Base-by-base conservation (phyloP, 2,113 vertebrate species). In the Dicaeum eximium region DNA sequence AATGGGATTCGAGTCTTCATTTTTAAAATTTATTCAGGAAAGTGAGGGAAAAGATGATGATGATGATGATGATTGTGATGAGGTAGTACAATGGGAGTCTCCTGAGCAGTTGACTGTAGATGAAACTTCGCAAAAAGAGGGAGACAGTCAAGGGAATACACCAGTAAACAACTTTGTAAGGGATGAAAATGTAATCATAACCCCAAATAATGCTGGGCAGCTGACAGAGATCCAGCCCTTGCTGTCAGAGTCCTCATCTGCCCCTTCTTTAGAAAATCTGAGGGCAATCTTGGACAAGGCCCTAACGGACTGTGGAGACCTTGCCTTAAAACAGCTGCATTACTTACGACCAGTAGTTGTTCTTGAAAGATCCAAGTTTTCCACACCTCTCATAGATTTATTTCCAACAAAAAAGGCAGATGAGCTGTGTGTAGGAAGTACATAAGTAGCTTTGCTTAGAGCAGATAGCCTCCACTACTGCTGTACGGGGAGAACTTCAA, bases 271-370 rank as follows among this genome's bases (percentile, higher is more conserved):
- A 96, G 98, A 99, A 97, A 99, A 99, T 93, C 96, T 99, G 96
- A 98, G 98, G 96, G 98, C 98, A 5, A 99, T 99, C 93, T 96
- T 99, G 98, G 99, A 99, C 98, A 99, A 99, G 98, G 99, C 99
- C 60, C 97, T 99, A 95, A 98, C 98, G 44, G 99, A 99, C 95
- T 99, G 99, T 97, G 99, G 99, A 92, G 99, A 99, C 96, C 98
- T 99, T 97, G 99, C 99, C 97, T 99, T 99, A 97, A 99, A 99
- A 97, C 99, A 99, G 96, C 99, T 99, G 92, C 99, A 99, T 98
- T 99, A 99, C 97, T 98, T 99, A 97, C 98, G 98, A 94, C 99
- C 99, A 20, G 99, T 99, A 71, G 99, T 99, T 86, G 99, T 99
- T 91, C 98, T 99, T 77, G 99, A 99, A 96, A 98, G 99, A 97